phyloP scores from a whole-genome alignment of 2,888 invertebrate species.

The Pteria penguin region DNA sequence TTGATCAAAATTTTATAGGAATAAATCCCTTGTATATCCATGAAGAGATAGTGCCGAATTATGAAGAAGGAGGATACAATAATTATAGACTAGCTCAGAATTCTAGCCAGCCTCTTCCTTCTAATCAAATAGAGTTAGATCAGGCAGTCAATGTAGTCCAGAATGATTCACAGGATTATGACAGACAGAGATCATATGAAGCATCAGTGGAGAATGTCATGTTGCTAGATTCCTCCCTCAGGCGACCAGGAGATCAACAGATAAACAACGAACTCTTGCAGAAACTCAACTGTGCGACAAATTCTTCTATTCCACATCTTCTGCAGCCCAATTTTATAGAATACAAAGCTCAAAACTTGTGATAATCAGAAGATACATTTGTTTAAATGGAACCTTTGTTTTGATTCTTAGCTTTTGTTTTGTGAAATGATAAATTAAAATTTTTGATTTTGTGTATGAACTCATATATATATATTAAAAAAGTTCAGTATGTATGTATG shows the following conservation, averaged over 20 bases:
- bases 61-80: constrained; percentile 8
- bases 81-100: background rate
- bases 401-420: no score
- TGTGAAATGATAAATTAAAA: no score
- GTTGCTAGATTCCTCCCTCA: background rate
- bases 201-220: background rate
- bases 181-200: background rate
- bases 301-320: no score
- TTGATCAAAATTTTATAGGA: background rate
- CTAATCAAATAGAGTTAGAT: constrained; percentile 14
- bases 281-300: background rate
- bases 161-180: background rate
- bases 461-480: no score
- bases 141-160: constrained; percentile 4
- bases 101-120: background rate
- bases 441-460: no score
- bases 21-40: constrained; percentile 7
- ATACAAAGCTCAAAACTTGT: no score
- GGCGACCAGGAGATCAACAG: no score
- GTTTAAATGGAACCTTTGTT: no score
- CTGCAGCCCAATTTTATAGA: no score
- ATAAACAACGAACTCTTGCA: no score
- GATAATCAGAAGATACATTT: no score
- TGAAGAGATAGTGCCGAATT: constrained; percentile 9
- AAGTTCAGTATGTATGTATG: no score